Conservation (phyloP, 2,797 vertebrate species). For the Melanogrammus aeglefinus region DNA sequence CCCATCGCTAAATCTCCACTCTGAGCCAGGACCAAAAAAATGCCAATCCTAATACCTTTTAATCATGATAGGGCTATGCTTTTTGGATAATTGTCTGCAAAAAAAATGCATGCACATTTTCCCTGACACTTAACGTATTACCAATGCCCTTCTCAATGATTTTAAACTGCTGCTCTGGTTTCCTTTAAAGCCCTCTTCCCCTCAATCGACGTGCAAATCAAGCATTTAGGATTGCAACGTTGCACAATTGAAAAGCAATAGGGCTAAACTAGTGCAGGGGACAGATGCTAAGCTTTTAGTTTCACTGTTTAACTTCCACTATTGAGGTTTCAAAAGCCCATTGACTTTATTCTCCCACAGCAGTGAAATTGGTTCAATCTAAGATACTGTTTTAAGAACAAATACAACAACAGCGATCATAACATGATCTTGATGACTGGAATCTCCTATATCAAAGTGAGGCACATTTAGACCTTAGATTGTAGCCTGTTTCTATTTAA, state of each 20-base stretch:
- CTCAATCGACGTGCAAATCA: neutral
- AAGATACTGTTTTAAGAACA: neutral
- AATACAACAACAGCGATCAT: conserved; percentile 1
- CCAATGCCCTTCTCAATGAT: neutral
- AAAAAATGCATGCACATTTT: neutral
- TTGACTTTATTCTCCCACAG: neutral
- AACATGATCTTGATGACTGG: neutral
- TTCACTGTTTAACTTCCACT: neutral
- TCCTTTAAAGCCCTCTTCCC: neutral
- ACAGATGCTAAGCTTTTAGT: neutral
- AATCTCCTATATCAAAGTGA: neutral
- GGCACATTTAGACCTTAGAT: neutral
- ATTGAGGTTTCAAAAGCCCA: neutral
- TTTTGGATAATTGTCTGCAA: conserved; percentile 3
- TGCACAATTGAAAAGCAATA: neutral
- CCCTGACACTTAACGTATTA: neutral
- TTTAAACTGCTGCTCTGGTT: neutral
- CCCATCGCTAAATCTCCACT: neutral
- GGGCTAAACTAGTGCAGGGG: neutral
- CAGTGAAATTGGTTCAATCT: neutral
- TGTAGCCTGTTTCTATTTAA: neutral
- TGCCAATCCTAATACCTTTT: neutral
- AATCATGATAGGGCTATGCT: conserved; percentile 4
- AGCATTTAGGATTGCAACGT: neutral
- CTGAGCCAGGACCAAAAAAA: neutral